These are phyloP conservation scores for Polypedilum vanderplanki DNA, from an alignment of 1,140 invertebrate genomes.

Conservation along the genomic window DNA sequence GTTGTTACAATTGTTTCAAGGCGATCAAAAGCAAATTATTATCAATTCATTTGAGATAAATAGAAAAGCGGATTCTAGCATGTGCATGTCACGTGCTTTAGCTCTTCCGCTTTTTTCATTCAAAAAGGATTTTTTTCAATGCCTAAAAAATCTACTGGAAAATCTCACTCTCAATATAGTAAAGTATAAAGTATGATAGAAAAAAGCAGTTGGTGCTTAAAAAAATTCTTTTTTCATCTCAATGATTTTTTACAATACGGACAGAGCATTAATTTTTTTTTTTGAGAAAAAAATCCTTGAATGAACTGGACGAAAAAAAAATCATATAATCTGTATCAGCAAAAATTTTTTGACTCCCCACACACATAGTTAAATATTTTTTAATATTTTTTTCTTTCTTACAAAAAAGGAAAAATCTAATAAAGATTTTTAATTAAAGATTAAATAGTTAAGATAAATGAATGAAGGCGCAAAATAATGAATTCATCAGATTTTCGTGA, in stretches of 20 bases:
- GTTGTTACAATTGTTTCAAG: conserved; percentile 11
- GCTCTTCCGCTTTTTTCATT: conserved; percentile 17
- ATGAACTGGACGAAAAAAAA: not conserved
- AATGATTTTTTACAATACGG: conserved; percentile 15
- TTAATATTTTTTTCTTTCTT: not conserved
- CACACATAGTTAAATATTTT: not conserved
- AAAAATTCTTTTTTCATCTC: not conserved
- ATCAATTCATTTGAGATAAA: conserved; percentile 15
- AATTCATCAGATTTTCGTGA: too few species aligned
- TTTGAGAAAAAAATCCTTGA: not conserved
- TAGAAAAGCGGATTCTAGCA: conserved; percentile 19
- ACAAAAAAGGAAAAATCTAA: too few species aligned
- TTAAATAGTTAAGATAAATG: not conserved
- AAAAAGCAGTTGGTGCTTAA: conserved; percentile 6
- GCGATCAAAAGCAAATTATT: conserved; percentile 25
- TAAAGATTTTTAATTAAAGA: conserved; percentile 11
- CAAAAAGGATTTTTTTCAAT: conserved; percentile 16
- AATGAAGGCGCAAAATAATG: too few species aligned
- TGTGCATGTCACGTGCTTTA: conserved; percentile 22
- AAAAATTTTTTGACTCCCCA: not conserved
- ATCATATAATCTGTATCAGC: not conserved
- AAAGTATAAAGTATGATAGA: not conserved
- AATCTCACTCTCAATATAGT: not conserved
- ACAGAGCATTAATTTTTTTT: not conserved
- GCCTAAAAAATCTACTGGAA: not conserved